Evolutionary conservation across 2,113 vertebrate genomes (phyloP).

Genomic region (Myxocyprinus asiaticus): DNA sequence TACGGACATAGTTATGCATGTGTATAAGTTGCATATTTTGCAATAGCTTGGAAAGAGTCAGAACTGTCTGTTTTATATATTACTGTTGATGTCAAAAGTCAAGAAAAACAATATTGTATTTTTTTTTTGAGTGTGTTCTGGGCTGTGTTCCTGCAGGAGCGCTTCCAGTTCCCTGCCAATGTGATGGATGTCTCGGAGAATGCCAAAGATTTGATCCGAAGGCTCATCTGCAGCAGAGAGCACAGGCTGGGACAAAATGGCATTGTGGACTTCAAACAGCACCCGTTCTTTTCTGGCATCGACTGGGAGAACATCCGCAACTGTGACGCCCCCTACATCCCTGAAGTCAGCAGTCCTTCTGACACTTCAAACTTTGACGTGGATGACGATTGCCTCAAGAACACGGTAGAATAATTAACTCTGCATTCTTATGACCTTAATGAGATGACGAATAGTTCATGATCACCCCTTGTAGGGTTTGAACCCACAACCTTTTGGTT

Average conservation of each 20-base stretch:
- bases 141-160: constrained; percentile 76
- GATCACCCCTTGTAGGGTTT: background rate
- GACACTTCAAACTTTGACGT: constrained; percentile 99
- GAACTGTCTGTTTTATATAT: too few relatives aligned
- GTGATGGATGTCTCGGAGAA: constrained; percentile 92
- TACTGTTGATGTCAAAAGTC: too few relatives aligned
- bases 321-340: constrained; percentile 97
- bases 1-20: too few relatives aligned
- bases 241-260: constrained; percentile 97
- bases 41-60: too few relatives aligned
- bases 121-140: background rate
- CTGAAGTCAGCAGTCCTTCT: constrained; percentile 98
- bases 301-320: constrained; percentile 95
- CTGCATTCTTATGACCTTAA: too few relatives aligned
- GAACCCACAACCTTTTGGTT: too few relatives aligned
- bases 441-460: too few relatives aligned
- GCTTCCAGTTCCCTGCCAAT: constrained; percentile 95
- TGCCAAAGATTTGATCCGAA: constrained; percentile 93
- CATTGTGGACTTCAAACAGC: constrained; percentile 95
- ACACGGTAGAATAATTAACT: constrained; percentile 74
- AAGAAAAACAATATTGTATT: too few relatives aligned
- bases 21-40: too few relatives aligned
- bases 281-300: constrained; percentile 93
- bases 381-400: constrained; percentile 97
- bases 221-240: constrained; percentile 95